Evolutionary conservation across 2,888 invertebrate genomes (phyloP), one percentile per base, ranked within the genome.

Genomic region (Idaea aversata): DNA sequence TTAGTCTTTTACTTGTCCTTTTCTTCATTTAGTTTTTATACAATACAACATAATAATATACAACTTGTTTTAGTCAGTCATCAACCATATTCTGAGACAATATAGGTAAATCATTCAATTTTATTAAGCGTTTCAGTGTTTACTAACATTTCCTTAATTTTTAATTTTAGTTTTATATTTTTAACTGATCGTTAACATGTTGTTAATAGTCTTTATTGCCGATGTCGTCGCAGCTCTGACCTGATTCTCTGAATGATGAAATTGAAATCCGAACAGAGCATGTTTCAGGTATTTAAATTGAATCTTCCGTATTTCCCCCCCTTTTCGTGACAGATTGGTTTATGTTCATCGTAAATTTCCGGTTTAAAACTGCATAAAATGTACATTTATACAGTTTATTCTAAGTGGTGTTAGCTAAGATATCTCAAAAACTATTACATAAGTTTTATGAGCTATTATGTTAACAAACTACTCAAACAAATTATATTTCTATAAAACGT

Each of bases 171-270:
- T 78, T 77, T 80, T 77, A 85, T 85, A 84, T 85, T 85, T 85
- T 83, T 81, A 84, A 81, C 80, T 71, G 73, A 77, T 77, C 82
- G 81, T 85, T 88, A 86, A 90, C 85, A 86, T 76, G 80, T 75
- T 80, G 85, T 86, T 90, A 91, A 91, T 90, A 87, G 91, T 78
- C 77, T 75, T 81, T 86, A 88, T 86, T 87, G 82, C 79, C 74
- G 77, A 71, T 75, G 79, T 83, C 83, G 81, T 76, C 75, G 77
- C 47, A 10, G 47, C 71, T 70, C 70, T 85, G 85, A 84, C 87
- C 87, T 70, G 83, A 81, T 85, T 88, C 75, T 69, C 72, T 79
- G 76, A 80, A 78, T 82, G 84, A 82, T 80, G 83, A 82, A 85
- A 84, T 79, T 77, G 74, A 76, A 73, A 79, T 78, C 71, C 71